Evolutionary conservation across 2,888 invertebrate species (phyloP), one percentile per base, ranked within the genome.

Genomic region (Pilophorus perplexus): DNA sequence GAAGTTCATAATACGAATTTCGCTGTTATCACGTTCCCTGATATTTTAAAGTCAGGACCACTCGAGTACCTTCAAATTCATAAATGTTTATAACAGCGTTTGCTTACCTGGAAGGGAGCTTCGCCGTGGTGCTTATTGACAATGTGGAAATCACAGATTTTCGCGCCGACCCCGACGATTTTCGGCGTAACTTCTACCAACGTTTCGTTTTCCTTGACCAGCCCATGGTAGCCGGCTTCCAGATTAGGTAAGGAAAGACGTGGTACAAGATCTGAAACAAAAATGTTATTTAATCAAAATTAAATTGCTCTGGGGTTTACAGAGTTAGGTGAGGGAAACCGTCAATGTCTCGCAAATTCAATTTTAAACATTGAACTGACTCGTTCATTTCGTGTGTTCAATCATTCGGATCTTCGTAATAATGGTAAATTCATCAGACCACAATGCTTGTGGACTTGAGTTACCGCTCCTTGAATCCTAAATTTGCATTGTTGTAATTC

Each of bases 101-200:
- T n/a, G n/a, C n/a, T n/a, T 73, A 90, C 89, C 82, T 89, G 86
- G 77, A 94, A 94, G n/a, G 94, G 93, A 70, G 92, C 90, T 77
- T 93, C 93, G 68, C 92, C 92, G 80, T 93, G 92, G 76, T 92
- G 92, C 77, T 92, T 91, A 79, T 92, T 93, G 68, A 91, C 85
- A 73, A 93, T 93, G 74, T 89, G 87, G 82, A 92, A 93, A 75
- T 88, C 87, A 80, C 93, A 93, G 70, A 93, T 87, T 72, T 86
- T 84, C 59, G 79, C 81, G 3, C 90, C 90, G 46, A 89, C 80
- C 60, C 92, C 93, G 74, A 90, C 83, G 76, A 94, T 93, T 72
- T 89, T 83, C n/a, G 93, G 93, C 70, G 92, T 93, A 74, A 93
- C 91, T 79, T 93, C 93, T 73, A 94, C 93, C 72, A 90, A 81